phyloP scores from a whole-genome alignment of 2,888 invertebrate species.

The Drosophila lutescens region DNA sequence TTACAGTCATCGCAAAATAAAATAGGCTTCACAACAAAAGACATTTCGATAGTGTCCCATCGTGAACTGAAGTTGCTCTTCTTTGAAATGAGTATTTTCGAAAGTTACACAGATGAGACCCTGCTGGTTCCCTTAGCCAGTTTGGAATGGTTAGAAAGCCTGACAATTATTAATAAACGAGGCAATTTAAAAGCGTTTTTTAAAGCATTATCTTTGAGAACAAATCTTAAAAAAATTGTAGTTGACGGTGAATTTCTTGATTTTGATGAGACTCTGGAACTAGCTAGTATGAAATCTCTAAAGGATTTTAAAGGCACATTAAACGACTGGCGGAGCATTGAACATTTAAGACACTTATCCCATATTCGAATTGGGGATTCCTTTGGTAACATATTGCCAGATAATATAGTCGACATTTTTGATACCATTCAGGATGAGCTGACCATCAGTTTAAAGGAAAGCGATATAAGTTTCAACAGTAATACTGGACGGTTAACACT shows the following conservation, averaged over 20 bases:
- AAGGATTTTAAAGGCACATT: neutral
- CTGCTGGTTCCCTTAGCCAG: neutral
- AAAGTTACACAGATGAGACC: neutral
- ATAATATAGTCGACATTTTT: neutral
- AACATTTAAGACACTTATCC: neutral
- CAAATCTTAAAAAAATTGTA: neutral
- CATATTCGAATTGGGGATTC: neutral
- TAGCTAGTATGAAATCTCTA: conserved; percentile 8
- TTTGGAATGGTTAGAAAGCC: neutral
- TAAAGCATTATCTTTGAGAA: neutral
- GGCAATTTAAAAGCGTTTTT: conserved; percentile 1
- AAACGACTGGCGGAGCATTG: neutral
- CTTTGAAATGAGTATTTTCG: neutral
- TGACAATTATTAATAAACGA: neutral
- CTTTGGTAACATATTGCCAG: neutral
- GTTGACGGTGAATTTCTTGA: neutral
- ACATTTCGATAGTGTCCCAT: neutral
- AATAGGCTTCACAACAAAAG: neutral
- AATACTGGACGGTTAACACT: neutral
- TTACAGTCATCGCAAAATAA: neutral
- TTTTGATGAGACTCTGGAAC: conserved; percentile 6
- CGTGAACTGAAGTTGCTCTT: neutral
- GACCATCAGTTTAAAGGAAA: neutral
- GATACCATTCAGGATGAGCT: no score
- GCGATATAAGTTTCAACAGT: neutral